These are phyloP conservation scores for Malurus alboscapulatus DNA, from an alignment of 2,113 vertebrate genomes.

Conservation along the genomic window DNA sequence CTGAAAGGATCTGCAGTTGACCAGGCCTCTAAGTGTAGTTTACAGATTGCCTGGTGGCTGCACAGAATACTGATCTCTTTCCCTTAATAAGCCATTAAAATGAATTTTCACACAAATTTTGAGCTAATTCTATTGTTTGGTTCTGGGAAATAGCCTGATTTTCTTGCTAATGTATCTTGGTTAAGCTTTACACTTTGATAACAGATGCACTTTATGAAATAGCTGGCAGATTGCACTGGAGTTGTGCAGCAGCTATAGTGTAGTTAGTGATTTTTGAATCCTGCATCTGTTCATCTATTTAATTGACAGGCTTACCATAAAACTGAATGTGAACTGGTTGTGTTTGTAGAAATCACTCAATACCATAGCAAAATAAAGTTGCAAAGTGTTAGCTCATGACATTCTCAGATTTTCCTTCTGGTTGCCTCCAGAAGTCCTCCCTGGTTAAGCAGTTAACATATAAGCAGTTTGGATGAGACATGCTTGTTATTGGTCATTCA, in stretches of 20 bases:
- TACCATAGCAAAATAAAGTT: neutral
- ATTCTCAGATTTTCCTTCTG: neutral
- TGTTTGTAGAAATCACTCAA: neutral
- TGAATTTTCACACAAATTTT: neutral
- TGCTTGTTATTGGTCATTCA: neutral
- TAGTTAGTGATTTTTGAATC: neutral
- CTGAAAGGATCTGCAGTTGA: neutral
- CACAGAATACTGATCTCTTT: neutral
- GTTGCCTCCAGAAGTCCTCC: neutral
- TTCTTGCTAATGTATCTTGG: neutral
- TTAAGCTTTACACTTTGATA: neutral
- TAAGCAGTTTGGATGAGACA: neutral
- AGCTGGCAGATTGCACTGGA: neutral
- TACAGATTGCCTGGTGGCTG: neutral
- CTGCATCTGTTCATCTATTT: neutral
- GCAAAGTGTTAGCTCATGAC: neutral
- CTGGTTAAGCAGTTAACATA: neutral
- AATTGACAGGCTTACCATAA: neutral
- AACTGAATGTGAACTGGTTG: neutral
- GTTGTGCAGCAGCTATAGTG: neutral
- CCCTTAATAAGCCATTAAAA: neutral
- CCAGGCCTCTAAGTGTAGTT: neutral
- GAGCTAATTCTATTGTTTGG: neutral
- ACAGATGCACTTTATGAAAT: neutral
- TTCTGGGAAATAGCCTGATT: neutral